These are phyloP conservation scores for Pseudonaja textilis DNA, from an alignment of 2,113 vertebrate species.

Conservation along the genomic window DNA sequence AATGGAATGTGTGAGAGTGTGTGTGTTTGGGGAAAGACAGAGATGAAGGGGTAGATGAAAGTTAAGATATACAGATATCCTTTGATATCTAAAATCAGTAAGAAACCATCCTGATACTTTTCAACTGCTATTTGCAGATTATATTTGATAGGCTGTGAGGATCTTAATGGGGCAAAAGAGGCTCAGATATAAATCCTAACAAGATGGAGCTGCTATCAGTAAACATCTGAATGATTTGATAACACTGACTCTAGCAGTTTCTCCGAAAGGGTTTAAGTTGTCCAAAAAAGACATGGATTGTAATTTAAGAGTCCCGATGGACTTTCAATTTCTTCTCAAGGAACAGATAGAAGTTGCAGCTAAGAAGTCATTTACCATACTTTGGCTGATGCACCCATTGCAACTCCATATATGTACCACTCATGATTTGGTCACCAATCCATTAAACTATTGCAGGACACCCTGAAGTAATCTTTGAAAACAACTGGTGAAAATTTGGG, in stretches of 20 bases:
- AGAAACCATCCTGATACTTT: neutral
- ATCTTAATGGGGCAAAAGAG: neutral
- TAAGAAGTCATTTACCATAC: neutral
- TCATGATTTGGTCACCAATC: neutral
- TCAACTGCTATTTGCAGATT: neutral
- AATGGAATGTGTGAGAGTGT: neutral
- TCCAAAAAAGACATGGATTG: neutral
- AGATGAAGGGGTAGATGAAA: neutral
- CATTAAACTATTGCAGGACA: neutral
- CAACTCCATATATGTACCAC: neutral
- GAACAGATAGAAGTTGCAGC: neutral
- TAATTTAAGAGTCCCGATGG: neutral
- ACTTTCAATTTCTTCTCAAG: neutral
- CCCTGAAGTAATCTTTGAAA: neutral
- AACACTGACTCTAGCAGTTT: neutral
- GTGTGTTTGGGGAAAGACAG: neutral
- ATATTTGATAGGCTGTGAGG: neutral
- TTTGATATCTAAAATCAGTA: neutral
- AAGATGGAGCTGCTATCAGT: neutral
- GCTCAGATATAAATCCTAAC: neutral
- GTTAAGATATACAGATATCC: neutral
- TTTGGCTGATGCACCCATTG: neutral
- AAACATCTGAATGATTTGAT: neutral
- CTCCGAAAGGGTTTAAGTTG: neutral
- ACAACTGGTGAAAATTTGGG: neutral